A percentile compares a stretch with the other conserved stretches of the same genome.
These are phyloP conservation scores for Jordanella pulchra DNA, from an alignment of 2,797 vertebrate genomes.

Conservation along the genomic window DNA sequence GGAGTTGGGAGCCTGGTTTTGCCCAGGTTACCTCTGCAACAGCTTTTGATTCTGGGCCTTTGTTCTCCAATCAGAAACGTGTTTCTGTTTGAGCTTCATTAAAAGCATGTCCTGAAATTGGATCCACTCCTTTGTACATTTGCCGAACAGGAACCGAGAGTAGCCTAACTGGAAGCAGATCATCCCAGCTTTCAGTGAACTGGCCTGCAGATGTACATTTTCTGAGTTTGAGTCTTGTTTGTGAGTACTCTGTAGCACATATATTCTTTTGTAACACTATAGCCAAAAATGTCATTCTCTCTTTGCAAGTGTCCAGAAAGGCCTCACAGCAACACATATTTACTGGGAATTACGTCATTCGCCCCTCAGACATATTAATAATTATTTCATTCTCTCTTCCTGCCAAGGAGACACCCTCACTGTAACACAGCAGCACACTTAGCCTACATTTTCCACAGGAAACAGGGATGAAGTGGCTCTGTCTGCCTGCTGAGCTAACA, in stretches of 20 bases:
- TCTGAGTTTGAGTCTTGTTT: conserved; percentile 23
- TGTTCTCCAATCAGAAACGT: conserved; percentile 77
- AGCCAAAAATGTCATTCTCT: conserved; percentile 43
- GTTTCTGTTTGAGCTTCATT: conserved; percentile 81
- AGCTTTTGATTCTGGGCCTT: conserved; percentile 65
- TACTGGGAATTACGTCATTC: conserved; percentile 64
- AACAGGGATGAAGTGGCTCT: conserved; percentile 28
- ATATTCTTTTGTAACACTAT: conserved; percentile 46
- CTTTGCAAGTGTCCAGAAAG: conserved; percentile 22
- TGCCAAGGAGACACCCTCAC: conserved; percentile 59
- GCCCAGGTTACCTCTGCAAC: conserved; percentile 64
- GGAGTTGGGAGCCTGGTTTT: conserved; percentile 49
- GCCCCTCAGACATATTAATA: conserved; percentile 67
- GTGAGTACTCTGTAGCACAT: conserved; percentile 31
- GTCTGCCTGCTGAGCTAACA: conserved; percentile 27
- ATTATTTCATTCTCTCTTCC: conserved; percentile 59
- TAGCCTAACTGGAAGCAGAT: conserved; percentile 79
- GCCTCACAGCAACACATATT: conserved; percentile 46
- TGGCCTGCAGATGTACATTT: conserved; percentile 37
- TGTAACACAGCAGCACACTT: conserved; percentile 33
- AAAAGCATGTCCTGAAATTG: conserved; percentile 79
- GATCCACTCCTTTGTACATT: conserved; percentile 71
- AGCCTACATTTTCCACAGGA: conserved; percentile 62
- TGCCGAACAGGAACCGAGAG: conserved; percentile 67
- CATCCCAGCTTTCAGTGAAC: conserved; percentile 47